Evolutionary conservation across 2,113 vertebrate species (phyloP).

Genomic region (Panthera uncia): DNA sequence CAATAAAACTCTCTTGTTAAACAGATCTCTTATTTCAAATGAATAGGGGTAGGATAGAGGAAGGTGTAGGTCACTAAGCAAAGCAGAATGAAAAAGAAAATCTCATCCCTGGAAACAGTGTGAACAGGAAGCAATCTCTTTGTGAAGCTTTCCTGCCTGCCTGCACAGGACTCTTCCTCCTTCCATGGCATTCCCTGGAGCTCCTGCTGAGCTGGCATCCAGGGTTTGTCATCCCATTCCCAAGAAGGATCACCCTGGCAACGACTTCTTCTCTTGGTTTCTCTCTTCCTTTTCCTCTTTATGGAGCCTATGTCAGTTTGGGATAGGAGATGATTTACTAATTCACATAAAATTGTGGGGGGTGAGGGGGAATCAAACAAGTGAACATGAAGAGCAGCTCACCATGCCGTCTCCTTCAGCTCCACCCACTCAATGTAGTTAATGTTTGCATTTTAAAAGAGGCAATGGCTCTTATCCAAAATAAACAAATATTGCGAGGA

Average conservation of each 20-base stretch:
- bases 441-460: conserved; percentile 9
- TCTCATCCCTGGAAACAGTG: too few relatives aligned
- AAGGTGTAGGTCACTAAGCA: neutral
- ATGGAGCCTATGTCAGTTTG: neutral
- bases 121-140: neutral
- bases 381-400: neutral
- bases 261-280: neutral
- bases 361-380: neutral
- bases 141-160: neutral
- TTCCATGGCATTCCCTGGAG: neutral
- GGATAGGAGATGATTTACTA: neutral
- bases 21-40: neutral
- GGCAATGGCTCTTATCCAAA: neutral
- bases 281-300: neutral
- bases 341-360: neutral
- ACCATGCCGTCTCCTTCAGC: neutral
- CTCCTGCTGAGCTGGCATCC: neutral
- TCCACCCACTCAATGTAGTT: neutral
- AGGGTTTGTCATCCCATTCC: neutral
- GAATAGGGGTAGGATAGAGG: neutral
- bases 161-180: neutral
- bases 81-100: neutral
- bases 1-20: neutral
- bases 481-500: neutral
- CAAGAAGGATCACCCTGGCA: neutral